Percentiles rank a stretch among this genome's conserved stretches.
These are phyloP conservation scores for Saccostrea glomerata DNA, from an alignment of 1,140 invertebrate genomes.

Conservation along the genomic window DNA sequence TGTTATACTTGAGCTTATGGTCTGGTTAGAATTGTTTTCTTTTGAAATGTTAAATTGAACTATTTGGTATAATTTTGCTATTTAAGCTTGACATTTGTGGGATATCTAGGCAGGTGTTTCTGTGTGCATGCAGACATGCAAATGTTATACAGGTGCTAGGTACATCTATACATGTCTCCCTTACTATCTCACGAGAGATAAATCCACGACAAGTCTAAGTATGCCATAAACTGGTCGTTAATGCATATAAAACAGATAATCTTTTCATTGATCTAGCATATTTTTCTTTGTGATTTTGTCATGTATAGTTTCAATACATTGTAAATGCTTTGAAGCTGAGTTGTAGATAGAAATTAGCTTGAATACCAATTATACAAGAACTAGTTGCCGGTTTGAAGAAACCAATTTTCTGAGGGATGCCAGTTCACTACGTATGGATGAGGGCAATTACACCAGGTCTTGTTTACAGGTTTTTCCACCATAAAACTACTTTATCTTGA, in stretches of 20 bases:
- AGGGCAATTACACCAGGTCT: constrained; percentile 12
- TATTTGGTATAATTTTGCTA: background rate
- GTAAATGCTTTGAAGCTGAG: background rate
- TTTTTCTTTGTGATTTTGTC: background rate
- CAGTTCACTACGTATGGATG: background rate
- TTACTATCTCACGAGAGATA: background rate
- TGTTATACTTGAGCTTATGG: too few relatives aligned
- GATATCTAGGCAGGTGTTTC: background rate
- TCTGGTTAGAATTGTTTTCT: too few relatives aligned
- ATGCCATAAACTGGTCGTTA: background rate
- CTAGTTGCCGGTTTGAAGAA: background rate
- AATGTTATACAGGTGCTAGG: constrained; percentile 4
- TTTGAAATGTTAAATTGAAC: background rate
- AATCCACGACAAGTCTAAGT: background rate
- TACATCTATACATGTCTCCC: background rate
- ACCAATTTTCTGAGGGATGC: background rate
- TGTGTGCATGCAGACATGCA: constrained; percentile 26
- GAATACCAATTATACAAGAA: background rate
- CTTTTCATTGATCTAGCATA: constrained; percentile 28
- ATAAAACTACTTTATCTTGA: constrained; percentile 1
- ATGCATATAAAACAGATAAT: background rate
- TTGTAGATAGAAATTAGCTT: background rate
- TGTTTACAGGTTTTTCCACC: constrained; percentile 13
- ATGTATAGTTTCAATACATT: background rate
- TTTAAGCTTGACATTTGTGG: constrained; percentile 20